phyloP scores from a whole-genome alignment of 2,113 vertebrate genomes.

The Crotalus viridis region DNA sequence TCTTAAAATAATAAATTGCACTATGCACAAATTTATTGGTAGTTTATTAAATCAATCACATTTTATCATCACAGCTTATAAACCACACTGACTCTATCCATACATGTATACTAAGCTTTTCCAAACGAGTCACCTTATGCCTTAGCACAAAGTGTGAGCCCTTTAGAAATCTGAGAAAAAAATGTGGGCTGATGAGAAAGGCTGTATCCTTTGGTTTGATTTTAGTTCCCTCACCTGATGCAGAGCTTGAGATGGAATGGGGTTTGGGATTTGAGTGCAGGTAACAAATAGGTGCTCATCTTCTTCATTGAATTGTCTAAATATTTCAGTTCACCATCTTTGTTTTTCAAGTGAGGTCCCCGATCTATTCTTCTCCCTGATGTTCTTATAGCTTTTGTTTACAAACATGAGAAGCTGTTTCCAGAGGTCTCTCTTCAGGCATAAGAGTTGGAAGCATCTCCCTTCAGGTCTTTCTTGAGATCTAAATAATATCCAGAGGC shows the following conservation, averaged over 20 bases:
- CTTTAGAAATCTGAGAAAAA: background rate
- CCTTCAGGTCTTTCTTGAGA: background rate
- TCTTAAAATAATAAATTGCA: background rate
- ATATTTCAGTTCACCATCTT: background rate
- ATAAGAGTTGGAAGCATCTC: background rate
- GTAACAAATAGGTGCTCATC: background rate
- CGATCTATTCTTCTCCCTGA: background rate
- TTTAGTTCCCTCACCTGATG: background rate
- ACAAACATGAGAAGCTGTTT: background rate
- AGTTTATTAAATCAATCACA: background rate
- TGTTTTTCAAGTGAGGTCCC: background rate
- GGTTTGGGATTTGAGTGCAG: background rate
- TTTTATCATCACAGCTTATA: background rate
- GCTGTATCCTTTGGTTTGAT: background rate
- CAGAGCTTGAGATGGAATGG: background rate
- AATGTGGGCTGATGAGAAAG: background rate
- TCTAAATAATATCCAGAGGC: background rate
- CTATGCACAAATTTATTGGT: background rate
- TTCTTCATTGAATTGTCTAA: background rate
- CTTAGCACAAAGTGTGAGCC: background rate
- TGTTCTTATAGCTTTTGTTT: background rate
- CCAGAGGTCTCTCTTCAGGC: background rate
- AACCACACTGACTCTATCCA: background rate
- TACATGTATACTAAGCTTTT: background rate
- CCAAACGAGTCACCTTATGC: background rate